These are phyloP conservation scores for Neomicropteryx cornuta DNA, from an alignment of 1,140 invertebrate species.

Conservation along the genomic window DNA sequence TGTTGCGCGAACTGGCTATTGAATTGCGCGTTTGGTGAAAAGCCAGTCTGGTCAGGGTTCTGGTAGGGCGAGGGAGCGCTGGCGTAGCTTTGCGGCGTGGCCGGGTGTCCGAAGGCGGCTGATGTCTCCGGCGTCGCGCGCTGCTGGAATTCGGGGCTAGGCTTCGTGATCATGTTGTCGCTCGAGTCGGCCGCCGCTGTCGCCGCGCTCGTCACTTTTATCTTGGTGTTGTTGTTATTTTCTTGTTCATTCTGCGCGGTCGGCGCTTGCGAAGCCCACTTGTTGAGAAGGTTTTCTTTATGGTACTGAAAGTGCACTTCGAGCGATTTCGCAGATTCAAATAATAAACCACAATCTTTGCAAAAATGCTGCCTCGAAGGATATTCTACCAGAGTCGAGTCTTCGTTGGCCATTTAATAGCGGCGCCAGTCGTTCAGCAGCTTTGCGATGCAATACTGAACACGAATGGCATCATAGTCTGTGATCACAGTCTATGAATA, in stretches of 20 bases:
- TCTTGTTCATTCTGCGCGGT: slow-evolving; percentile 45
- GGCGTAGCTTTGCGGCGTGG: slow-evolving; percentile 47
- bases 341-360: slow-evolving; percentile 59
- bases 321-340: slow-evolving; percentile 61
- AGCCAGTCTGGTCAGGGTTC: slow-evolving; percentile 42
- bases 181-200: slow-evolving; percentile 49
- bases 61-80: slow-evolving; percentile 46
- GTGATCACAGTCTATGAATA: no score
- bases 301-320: slow-evolving; percentile 71
- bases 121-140: slow-evolving; percentile 42
- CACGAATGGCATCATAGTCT: no score
- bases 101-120: slow-evolving; percentile 41
- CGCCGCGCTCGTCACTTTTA: slow-evolving; percentile 35
- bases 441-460: no score
- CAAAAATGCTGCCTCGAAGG: slow-evolving; percentile 47
- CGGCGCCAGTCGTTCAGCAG: no score
- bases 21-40: slow-evolving; percentile 38
- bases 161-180: slow-evolving; percentile 44
- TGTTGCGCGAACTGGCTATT: slow-evolving; percentile 33
- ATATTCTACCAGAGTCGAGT: slow-evolving; percentile 32
- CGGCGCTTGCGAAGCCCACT: slow-evolving; percentile 55
- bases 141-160: slow-evolving; percentile 43
- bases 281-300: slow-evolving; percentile 60
- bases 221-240: slow-evolving; percentile 55
- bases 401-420: slow-evolving; percentile 45